Evolutionary conservation across 2,113 vertebrate genomes (phyloP).

Genomic region (Candoia aspera): DNA sequence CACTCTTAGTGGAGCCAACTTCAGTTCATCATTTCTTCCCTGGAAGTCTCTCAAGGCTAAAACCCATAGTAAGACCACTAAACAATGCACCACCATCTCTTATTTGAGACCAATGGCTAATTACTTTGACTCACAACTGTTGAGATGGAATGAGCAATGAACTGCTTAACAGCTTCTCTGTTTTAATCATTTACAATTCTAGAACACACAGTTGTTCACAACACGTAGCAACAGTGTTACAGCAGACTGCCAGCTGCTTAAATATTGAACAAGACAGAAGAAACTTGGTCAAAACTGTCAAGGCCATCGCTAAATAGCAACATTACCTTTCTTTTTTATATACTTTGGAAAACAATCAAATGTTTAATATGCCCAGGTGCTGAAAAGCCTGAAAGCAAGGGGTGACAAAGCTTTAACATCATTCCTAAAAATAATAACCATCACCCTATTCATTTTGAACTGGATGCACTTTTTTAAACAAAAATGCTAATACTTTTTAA

Average conservation of each 20-base stretch:
- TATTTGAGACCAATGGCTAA: background rate
- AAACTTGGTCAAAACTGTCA: constrained; percentile 39
- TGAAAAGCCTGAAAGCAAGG: constrained; percentile 48
- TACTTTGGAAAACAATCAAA: constrained; percentile 50
- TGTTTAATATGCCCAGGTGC: background rate
- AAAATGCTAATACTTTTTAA: constrained; percentile 44
- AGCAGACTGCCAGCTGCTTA: constrained; percentile 33
- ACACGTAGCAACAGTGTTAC: background rate
- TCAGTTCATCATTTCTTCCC: too few species aligned
- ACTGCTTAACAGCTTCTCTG: background rate
- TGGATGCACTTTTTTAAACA: constrained; percentile 70
- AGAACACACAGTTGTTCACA: background rate
- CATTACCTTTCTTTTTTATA: constrained; percentile 19
- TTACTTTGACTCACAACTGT: background rate
- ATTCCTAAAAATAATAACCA: constrained; percentile 56
- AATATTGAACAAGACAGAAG: constrained; percentile 24
- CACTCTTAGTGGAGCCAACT: too few species aligned
- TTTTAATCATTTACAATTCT: background rate
- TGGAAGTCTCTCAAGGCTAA: background rate
- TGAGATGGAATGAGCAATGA: background rate
- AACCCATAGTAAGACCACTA: background rate
- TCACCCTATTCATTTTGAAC: constrained; percentile 51
- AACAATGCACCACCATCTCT: background rate
- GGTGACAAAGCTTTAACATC: constrained; percentile 48
- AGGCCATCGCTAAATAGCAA: constrained; percentile 5